Evolutionary conservation across 2,888 invertebrate genomes (phyloP), one percentile per base, ranked within the genome.

Genomic region (Acleris holmiana): DNA sequence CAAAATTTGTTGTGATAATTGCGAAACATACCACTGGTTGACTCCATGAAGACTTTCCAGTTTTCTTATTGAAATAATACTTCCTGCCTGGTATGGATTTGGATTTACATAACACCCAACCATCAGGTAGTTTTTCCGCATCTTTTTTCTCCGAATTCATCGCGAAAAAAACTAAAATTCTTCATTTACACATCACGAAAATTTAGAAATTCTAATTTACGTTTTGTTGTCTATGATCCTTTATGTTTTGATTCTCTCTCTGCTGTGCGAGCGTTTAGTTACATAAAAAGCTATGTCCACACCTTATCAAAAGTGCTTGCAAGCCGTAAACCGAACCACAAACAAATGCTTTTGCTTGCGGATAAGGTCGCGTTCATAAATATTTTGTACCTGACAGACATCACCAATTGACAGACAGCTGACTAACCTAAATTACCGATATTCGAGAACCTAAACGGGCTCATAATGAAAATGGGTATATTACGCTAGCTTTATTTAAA

Each of bases 1-100:
- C 57, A 61, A 67, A 67, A 73, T 71, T 50, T 44, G 44, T 49
- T 21, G n/a, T n/a, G 46, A 18, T 71, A 79, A 74, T 75, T 78
- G 77, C 71, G 77, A 83, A 82, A 84, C 79, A 79, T 79, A 91
- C 92, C 86, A 85, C 84, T 61, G 92, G 91, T 80, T 85, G 78
- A 40, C 85, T 85, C 92, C 92, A 92, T 68, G 86, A 89, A 67
- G 92, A 91, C 77, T 86, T 88, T 68, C 91, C 91, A 59, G 89
- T 91, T 81, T 83, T 90, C 72, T 78, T 88, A 72, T 92, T 89
- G 73, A 91, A 92, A 82, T 85, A 92, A 79, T 91, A 92, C 72
- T 85, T 88, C 74, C 88, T 85, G 7, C 89, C 90, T 19, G 87
- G 87, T 70, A 79, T 89, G 25, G 91, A 89, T 76, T 90, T 92